Base-by-base conservation (phyloP, 2,888 invertebrate genomes). In the Chrysina gloriosa region DNA sequence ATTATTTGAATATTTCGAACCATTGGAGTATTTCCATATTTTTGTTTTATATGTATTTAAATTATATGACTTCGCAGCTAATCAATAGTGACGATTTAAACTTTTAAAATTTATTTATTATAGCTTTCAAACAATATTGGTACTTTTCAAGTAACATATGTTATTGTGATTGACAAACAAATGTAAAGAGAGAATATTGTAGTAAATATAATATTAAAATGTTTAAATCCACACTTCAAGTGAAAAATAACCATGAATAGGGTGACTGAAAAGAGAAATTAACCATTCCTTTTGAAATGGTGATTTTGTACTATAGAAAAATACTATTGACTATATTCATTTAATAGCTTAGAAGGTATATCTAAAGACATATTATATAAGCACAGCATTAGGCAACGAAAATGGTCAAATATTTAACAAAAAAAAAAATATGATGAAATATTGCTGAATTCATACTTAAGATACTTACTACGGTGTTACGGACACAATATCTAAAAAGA, bases 291-390 rank as follows among this genome's bases (percentile, higher is more conserved):
- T 42, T 48, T 42, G 61, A 61, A 67, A 52, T 67, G 67, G 58
- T 58, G 61, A 67, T 67, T 67, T 67, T 67, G 67, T 67, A 67
- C 63, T 54, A 45, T 67, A 63, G 67, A 63, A 29, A 45, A 58
- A 66, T 61, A 52, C 45, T 54, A 67, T 52, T 67, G 66, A 67
- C 54, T 52, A 63, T 63, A 65, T 45, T 25, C 58, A 36, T 50
- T 64, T 64, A 64, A 47, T 64, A 64, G 64, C 50, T 25, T 64
- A 64, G 64, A 50, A 50, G 34, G 21, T 64, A 64, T 64, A 64
- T 64, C 48, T 45, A 34, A 50, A 64, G 14, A 50, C 25, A 50
- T 36, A 45, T 63, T 45, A 19, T 63, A 16, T 50, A 64, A 50
- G 50, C 19, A 42, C 36, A 50, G 23, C 64, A 64, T 39, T 58